phyloP scores from a whole-genome alignment of 2,888 invertebrate genomes.

The Coronaproctus castanopsis region DNA sequence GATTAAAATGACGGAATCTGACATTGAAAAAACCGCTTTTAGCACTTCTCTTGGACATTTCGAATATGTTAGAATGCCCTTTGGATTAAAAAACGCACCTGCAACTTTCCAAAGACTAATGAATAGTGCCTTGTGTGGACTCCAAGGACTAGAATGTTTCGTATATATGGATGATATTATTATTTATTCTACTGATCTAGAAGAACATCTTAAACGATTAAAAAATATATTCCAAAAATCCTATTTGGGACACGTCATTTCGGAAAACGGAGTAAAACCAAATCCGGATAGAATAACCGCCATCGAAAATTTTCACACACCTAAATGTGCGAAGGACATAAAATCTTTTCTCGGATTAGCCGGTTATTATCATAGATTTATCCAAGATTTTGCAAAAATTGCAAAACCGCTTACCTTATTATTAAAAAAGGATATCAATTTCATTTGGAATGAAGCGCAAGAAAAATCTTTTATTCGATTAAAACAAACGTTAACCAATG shows the following conservation, averaged over 20 bases:
- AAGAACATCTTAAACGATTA: constrained; percentile 6
- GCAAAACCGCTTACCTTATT: too few species aligned
- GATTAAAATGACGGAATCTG: constrained; percentile 14
- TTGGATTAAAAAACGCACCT: constrained; percentile 23
- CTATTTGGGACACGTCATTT: constrained; percentile 15
- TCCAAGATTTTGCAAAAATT: too few species aligned
- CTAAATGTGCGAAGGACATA: constrained; percentile 11
- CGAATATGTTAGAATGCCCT: constrained; percentile 21
- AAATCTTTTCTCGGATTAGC: constrained; percentile 24
- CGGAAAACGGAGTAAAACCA: constrained; percentile 12
- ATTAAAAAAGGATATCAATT: too few species aligned
- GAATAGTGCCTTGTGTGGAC: constrained; percentile 20
- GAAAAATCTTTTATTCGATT: too few species aligned
- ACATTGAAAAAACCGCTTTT: constrained; percentile 10
- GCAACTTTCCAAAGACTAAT: constrained; percentile 23
- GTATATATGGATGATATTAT: constrained; percentile 18
- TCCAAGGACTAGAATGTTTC: constrained; percentile 15
- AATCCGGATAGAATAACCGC: constrained; percentile 12
- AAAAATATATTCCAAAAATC: constrained; percentile 6
- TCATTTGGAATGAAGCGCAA: too few species aligned
- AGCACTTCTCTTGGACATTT: constrained; percentile 15
- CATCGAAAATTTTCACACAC: constrained; percentile 10
- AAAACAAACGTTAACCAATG: neutral
- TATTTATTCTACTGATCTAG: constrained; percentile 10
- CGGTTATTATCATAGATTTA: constrained; percentile 26